A percentile compares a stretch with the other conserved stretches of the same genome.
Conservation (phyloP, 2,888 invertebrate genomes). For the Phasia obesa region DNA sequence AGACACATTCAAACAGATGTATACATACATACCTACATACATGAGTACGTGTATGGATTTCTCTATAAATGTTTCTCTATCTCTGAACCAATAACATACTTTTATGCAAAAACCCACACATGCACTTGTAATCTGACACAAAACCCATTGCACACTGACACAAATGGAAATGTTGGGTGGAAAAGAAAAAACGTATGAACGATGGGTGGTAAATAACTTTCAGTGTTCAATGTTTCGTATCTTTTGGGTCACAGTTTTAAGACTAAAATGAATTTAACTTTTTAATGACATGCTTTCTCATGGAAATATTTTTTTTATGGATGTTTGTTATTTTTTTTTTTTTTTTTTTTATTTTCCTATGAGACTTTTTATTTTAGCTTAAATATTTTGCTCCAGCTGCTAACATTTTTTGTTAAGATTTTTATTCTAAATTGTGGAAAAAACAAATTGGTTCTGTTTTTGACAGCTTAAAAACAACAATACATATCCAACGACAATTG, state of each 20-base stretch:
- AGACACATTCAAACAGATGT: background rate
- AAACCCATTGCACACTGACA: slow-evolving; percentile 20
- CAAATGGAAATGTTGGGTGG: background rate
- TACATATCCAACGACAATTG: background rate
- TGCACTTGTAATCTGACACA: slow-evolving; percentile 44
- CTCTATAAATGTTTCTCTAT: background rate
- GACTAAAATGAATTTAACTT: slow-evolving; percentile 61
- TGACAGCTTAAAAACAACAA: slow-evolving; percentile 33
- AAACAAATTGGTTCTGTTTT: slow-evolving; percentile 30
- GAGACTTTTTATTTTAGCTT: slow-evolving; percentile 16
- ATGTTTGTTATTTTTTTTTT: too few relatives aligned
- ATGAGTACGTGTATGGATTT: background rate
- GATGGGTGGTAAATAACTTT: slow-evolving; percentile 54
- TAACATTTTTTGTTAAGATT: slow-evolving; percentile 13
- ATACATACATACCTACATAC: background rate
- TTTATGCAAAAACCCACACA: slow-evolving; percentile 1
- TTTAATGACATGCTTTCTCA: slow-evolving; percentile 53
- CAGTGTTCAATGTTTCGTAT: slow-evolving; percentile 66
- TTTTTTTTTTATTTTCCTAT: too few relatives aligned
- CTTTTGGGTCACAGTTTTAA: slow-evolving; percentile 62
- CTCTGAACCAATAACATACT: background rate
- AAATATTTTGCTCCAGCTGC: slow-evolving; percentile 46
- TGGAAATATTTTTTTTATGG: slow-evolving; percentile 2
- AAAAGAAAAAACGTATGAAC: slow-evolving; percentile 18
- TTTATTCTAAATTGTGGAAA: slow-evolving; percentile 13